Conservation (phyloP, 2,113 vertebrate species). For the Sinocyclocheilus maitianheensis region DNA sequence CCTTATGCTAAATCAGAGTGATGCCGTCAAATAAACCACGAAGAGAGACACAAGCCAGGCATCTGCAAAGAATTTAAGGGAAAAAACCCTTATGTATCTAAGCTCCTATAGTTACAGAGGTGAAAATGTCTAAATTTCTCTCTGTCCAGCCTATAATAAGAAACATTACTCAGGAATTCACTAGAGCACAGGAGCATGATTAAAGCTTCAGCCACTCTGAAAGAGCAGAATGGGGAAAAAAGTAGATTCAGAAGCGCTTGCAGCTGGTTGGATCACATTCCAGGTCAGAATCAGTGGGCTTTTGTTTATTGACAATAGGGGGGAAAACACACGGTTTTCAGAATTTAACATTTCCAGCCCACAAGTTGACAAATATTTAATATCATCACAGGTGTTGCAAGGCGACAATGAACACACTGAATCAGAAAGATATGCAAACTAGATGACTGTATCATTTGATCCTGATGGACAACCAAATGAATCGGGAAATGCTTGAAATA, state of each 20-base stretch:
- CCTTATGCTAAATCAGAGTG: background rate
- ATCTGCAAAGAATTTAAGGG: background rate
- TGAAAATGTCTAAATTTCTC: constrained; percentile 3
- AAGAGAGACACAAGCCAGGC: background rate
- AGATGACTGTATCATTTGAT: background rate
- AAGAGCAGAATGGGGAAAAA: background rate
- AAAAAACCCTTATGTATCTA: background rate
- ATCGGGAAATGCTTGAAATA: background rate
- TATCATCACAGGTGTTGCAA: background rate
- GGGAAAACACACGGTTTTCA: background rate
- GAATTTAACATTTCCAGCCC: background rate
- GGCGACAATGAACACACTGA: background rate
- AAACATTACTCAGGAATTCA: constrained; percentile 32
- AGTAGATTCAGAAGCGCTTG: background rate
- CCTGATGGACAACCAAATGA: background rate
- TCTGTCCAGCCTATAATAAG: constrained; percentile 29
- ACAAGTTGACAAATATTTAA: constrained; percentile 26
- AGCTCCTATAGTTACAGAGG: background rate
- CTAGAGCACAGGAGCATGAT: background rate
- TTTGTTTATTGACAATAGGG: constrained; percentile 5
- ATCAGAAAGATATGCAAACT: constrained; percentile 4
- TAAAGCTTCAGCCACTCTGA: background rate
- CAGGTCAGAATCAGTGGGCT: background rate
- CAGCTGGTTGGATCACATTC: background rate
- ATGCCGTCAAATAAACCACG: background rate